Evolutionary conservation across 2,888 invertebrate species (phyloP).

Genomic region (Oegoconia quadripuncta): DNA sequence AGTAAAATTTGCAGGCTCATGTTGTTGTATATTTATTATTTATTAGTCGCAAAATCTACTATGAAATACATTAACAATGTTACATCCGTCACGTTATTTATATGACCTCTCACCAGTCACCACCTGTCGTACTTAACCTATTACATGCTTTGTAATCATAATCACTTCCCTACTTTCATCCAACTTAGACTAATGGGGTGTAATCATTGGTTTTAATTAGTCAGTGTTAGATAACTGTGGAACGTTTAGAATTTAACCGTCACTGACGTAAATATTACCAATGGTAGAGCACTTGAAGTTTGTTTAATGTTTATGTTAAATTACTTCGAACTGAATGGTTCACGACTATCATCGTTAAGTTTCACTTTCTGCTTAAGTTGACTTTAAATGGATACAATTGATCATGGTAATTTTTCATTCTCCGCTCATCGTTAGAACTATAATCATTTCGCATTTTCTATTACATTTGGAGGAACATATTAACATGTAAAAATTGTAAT

Average conservation of each 20-base stretch:
- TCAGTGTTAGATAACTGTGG: slow-evolving; percentile 37
- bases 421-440: too few relatives aligned
- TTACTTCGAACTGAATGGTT: too few relatives aligned
- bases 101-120: neutral
- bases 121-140: slow-evolving; percentile 14
- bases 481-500: too few relatives aligned
- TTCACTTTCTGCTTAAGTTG: neutral
- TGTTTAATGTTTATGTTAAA: too few relatives aligned
- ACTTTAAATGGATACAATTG: too few relatives aligned
- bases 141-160: slow-evolving; percentile 15
- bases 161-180: slow-evolving; percentile 13
- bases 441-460: too few relatives aligned
- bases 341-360: too few relatives aligned
- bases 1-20: too few relatives aligned
- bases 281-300: neutral
- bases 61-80: neutral
- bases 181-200: slow-evolving; percentile 25
- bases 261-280: slow-evolving; percentile 24
- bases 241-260: slow-evolving; percentile 23
- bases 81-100: neutral
- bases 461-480: too few relatives aligned
- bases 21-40: too few relatives aligned
- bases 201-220: slow-evolving; percentile 44
- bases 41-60: too few relatives aligned
- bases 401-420: too few relatives aligned